Percentiles rank a stretch among this genome's conserved stretches.
phyloP scores from a whole-genome alignment of 2,113 vertebrate species.

The Steatornis caripensis region DNA sequence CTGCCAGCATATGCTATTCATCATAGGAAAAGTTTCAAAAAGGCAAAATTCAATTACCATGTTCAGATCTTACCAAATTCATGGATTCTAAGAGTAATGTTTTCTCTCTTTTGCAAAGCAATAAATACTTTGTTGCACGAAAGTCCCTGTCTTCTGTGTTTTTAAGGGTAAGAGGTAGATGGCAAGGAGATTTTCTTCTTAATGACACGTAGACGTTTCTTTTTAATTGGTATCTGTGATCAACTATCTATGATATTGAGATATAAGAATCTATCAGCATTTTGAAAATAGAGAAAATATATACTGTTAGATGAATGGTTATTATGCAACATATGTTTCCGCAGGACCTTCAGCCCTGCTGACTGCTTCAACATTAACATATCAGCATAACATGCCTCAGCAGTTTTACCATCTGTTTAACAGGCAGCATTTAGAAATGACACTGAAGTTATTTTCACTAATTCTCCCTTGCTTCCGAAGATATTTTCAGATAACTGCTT shows the following conservation, averaged over 20 bases:
- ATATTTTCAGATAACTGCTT: background rate
- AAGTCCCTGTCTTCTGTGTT: background rate
- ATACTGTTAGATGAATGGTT: background rate
- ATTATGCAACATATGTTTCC: background rate
- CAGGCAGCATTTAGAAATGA: background rate
- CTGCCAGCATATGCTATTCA: background rate
- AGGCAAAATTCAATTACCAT: background rate
- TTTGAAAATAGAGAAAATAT: background rate
- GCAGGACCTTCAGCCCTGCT: background rate
- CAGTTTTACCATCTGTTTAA: slow-evolving; percentile 33
- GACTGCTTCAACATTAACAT: background rate
- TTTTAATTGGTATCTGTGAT: background rate
- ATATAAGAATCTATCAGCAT: background rate
- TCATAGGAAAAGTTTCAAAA: background rate
- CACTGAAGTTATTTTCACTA: background rate
- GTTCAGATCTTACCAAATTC: background rate
- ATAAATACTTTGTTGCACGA: background rate
- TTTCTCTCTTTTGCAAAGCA: background rate
- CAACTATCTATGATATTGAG: background rate
- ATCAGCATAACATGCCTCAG: slow-evolving; percentile 14
- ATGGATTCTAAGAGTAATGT: background rate
- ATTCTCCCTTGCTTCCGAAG: background rate
- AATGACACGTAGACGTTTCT: background rate
- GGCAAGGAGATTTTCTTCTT: background rate
- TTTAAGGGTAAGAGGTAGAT: background rate